These are phyloP conservation scores for Syndactyla subalaris DNA, from an alignment of 2,797 vertebrate species.

Conservation along the genomic window DNA sequence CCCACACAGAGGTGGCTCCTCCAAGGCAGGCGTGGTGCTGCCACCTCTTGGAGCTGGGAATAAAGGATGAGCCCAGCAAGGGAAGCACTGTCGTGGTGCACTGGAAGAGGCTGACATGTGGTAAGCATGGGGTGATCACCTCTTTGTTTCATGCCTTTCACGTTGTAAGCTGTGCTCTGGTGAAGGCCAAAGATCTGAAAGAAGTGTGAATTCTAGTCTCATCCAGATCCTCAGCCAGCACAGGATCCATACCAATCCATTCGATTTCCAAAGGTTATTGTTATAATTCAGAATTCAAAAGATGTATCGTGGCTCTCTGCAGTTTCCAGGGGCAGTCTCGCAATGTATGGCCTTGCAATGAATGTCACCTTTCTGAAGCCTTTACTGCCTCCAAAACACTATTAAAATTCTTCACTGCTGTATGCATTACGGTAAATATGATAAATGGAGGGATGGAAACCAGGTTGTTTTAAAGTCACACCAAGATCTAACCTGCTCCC, in stretches of 20 bases:
- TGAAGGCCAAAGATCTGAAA: background rate
- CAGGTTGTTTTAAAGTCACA: background rate
- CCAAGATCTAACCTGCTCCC: background rate
- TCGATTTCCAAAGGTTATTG: background rate
- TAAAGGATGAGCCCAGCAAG: background rate
- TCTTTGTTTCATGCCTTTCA: background rate
- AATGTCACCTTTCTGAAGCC: background rate
- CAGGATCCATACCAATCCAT: background rate
- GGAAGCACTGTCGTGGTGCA: background rate
- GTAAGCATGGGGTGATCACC: rapidly evolving
- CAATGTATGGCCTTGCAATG: background rate
- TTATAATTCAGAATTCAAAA: background rate
- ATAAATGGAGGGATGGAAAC: background rate
- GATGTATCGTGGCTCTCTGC: background rate
- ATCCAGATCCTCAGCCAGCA: background rate
- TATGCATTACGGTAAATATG: background rate
- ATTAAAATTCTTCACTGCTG: background rate
- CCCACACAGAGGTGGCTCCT: background rate
- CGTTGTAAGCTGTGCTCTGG: background rate
- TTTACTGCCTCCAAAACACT: background rate
- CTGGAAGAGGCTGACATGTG: rapidly evolving
- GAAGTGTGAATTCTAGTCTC: background rate
- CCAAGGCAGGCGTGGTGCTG: background rate
- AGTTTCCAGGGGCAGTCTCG: background rate
- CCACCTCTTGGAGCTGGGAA: conserved; percentile 31